phyloP scores from a whole-genome alignment of 2,888 invertebrate species.

The Acleris holmiana region DNA sequence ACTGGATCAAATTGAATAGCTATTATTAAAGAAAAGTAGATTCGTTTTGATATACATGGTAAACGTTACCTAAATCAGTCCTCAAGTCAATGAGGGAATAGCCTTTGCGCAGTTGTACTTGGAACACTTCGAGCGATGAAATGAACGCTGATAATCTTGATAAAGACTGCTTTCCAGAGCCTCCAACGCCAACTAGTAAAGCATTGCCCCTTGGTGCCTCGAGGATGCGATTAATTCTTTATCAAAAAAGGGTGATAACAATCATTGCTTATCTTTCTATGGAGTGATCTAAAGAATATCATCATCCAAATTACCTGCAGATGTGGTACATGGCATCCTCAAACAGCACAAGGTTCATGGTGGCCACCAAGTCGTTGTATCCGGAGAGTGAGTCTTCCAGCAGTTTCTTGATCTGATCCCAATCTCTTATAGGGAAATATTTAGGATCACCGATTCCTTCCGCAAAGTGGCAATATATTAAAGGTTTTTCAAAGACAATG shows the following conservation, averaged over 20 bases:
- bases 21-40: no score
- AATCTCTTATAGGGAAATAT: constrained; percentile 91
- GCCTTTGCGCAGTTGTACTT: constrained; percentile 95
- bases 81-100: constrained; percentile 93
- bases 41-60: background rate
- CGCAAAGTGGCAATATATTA: constrained; percentile 97
- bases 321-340: constrained; percentile 98
- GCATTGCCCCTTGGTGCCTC: constrained; percentile 97
- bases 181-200: constrained; percentile 96
- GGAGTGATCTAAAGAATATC: background rate
- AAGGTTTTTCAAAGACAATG: constrained; percentile 88
- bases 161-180: constrained; percentile 96
- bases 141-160: constrained; percentile 95
- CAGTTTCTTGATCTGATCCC: constrained; percentile 88
- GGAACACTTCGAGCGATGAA: constrained; percentile 95
- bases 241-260: background rate
- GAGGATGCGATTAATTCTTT: constrained; percentile 94
- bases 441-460: constrained; percentile 96
- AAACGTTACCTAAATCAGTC: constrained; percentile 80
- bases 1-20: background rate
- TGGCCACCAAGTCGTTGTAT: constrained; percentile 95
- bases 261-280: background rate
- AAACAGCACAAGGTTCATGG: constrained; percentile 97
- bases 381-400: constrained; percentile 91
- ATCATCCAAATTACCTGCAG: constrained; percentile 83